A percentile compares a stretch with the other conserved stretches of the same genome.
Evolutionary conservation across 1,140 invertebrate genomes (phyloP).

Genomic region (Cyphomyrmex costatus): DNA sequence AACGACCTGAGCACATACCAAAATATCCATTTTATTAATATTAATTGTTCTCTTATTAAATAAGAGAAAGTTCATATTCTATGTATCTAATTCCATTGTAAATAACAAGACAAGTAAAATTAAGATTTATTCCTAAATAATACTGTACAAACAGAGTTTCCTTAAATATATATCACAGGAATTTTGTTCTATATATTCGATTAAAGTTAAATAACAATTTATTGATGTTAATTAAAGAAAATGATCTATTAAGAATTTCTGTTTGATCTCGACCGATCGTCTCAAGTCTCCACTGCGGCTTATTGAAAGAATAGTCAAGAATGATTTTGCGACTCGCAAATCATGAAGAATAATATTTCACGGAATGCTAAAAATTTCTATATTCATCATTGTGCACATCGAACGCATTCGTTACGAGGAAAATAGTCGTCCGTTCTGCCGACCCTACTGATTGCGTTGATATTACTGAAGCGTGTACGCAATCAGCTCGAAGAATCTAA

Average conservation of each 20-base stretch:
- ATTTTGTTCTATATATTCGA: constrained; percentile 3
- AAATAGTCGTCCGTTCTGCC: constrained; percentile 42
- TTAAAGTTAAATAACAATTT: background rate
- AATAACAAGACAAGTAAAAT: background rate
- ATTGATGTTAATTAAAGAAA: background rate
- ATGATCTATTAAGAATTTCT: background rate
- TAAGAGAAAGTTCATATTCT: background rate
- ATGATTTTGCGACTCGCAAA: background rate
- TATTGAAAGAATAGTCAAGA: background rate
- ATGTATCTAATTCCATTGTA: background rate
- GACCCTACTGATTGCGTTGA: constrained; percentile 60
- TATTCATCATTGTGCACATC: constrained; percentile 4
- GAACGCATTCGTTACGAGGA: constrained; percentile 31
- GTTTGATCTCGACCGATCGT: background rate
- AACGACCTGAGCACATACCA: background rate
- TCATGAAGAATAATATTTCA: background rate
- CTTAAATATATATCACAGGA: background rate
- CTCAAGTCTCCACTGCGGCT: background rate
- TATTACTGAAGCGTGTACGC: constrained; percentile 67
- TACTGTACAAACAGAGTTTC: no score
- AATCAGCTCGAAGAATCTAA: constrained; percentile 60
- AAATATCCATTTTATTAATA: background rate
- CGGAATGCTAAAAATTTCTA: constrained; percentile 13
- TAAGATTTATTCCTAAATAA: background rate
- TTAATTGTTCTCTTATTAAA: background rate